These are phyloP conservation scores for Callopanchax toddi DNA, from an alignment of 2,113 vertebrate species.

Conservation along the genomic window DNA sequence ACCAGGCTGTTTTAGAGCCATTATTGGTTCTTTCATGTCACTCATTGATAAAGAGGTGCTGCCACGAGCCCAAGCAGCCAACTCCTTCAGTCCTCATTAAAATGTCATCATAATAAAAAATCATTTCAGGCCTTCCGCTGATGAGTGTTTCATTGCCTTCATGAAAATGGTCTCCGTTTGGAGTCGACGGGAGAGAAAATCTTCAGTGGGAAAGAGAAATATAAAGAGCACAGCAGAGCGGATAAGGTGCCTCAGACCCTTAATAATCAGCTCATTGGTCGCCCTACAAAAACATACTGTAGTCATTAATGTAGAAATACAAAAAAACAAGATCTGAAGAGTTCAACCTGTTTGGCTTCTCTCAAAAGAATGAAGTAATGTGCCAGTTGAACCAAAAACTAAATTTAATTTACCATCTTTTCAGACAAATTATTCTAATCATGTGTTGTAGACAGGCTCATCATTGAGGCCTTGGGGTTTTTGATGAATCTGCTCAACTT, in stretches of 20 bases:
- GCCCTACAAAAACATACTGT: no score
- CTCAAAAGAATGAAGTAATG: no score
- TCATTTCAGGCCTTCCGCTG: slow-evolving; percentile 66
- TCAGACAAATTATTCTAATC: neutral
- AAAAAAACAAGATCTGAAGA: neutral
- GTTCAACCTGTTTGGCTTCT: neutral
- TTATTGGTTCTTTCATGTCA: slow-evolving; percentile 70
- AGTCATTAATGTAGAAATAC: no score
- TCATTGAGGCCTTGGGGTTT: neutral
- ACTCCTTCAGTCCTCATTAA: slow-evolving; percentile 76
- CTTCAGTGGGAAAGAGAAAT: slow-evolving; percentile 33
- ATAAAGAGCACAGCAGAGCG: slow-evolving; percentile 27
- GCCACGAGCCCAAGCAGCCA: slow-evolving; percentile 65
- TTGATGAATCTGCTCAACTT: slow-evolving; percentile 6
- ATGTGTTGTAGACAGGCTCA: neutral
- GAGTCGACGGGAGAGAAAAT: slow-evolving; percentile 51
- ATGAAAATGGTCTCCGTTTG: slow-evolving; percentile 66
- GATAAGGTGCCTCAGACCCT: slow-evolving; percentile 56
- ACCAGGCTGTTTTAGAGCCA: slow-evolving; percentile 51
- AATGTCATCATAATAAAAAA: slow-evolving; percentile 78
- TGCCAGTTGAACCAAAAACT: no score
- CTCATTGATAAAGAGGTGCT: slow-evolving; percentile 72
- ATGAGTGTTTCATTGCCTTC: slow-evolving; percentile 77
- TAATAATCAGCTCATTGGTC: slow-evolving; percentile 14
- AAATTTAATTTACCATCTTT: neutral